Percentiles rank a stretch among this genome's conserved stretches.
phyloP scores from a whole-genome alignment of 2,113 vertebrate species.

The Arothron firmamentum region DNA sequence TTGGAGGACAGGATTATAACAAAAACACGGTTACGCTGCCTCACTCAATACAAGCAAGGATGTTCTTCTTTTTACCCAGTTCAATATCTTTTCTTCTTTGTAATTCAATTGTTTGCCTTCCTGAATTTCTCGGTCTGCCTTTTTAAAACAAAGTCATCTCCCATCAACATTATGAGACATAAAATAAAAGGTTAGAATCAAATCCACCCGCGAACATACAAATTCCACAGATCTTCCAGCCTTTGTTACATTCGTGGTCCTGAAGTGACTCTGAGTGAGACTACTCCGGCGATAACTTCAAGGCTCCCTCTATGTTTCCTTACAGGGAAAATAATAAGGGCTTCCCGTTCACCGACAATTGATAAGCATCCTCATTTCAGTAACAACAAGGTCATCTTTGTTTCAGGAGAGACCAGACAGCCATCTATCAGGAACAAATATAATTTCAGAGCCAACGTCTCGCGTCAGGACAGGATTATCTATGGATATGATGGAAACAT shows the following conservation, averaged over 20 bases:
- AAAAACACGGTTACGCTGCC: no score
- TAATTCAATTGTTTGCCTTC: no score
- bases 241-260: no score
- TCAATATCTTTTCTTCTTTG: no score
- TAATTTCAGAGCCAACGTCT: slow-evolving; percentile 4
- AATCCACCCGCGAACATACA: no score
- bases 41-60: no score
- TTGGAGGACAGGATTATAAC: no score
- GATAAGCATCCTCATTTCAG: slow-evolving; percentile 17
- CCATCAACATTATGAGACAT: no score
- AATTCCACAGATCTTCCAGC: no score
- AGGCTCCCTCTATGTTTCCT: slow-evolving; percentile 9
- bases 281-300: neutral
- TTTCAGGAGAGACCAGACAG: slow-evolving; percentile 10
- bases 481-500: slow-evolving; percentile 4
- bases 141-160: no score
- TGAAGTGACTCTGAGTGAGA: neutral
- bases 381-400: slow-evolving; percentile 14
- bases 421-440: slow-evolving; percentile 5
- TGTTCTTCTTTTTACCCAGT: no score
- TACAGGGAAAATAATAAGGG: slow-evolving; percentile 14
- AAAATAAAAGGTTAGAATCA: neutral
- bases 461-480: neutral
- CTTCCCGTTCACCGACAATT: slow-evolving; percentile 3
- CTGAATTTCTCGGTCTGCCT: neutral